phyloP scores from a whole-genome alignment of 2,113 vertebrate species.

The Indicator maculatus region DNA sequence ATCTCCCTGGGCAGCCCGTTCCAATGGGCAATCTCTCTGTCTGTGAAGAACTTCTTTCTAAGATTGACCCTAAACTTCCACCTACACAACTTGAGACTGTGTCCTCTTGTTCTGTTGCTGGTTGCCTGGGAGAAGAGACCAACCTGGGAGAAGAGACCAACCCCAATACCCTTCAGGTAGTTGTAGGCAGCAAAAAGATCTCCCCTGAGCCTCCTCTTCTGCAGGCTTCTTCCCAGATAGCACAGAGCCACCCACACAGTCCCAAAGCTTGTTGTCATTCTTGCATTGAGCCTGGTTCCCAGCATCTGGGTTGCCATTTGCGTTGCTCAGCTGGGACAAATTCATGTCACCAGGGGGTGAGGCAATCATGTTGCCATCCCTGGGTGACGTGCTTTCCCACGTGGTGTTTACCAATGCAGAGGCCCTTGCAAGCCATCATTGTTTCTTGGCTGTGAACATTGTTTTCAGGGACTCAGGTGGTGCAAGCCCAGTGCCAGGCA shows the following conservation, averaged over 20 bases:
- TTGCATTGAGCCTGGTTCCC: background rate
- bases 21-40: too few relatives aligned
- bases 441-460: conserved; percentile 49
- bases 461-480: conserved; percentile 3
- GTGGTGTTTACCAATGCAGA: conserved; percentile 65
- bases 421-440: conserved; percentile 64
- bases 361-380: background rate
- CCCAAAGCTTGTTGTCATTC: background rate
- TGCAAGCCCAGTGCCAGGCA: background rate
- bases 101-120: too few relatives aligned
- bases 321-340: background rate
- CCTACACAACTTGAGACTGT: too few relatives aligned
- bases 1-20: too few relatives aligned
- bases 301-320: background rate
- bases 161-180: too few relatives aligned
- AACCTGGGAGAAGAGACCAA: too few relatives aligned
- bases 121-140: too few relatives aligned
- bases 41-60: too few relatives aligned
- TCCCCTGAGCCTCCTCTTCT: too few relatives aligned
- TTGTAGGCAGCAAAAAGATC: too few relatives aligned
- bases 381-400: conserved; percentile 45
- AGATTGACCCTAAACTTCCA: too few relatives aligned
- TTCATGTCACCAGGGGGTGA: conserved; percentile 41
- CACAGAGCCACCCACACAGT: fast-evolving
- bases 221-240: background rate